Base-by-base conservation (phyloP, 2,797 vertebrate species). In the Enteromius viviparus region DNA sequence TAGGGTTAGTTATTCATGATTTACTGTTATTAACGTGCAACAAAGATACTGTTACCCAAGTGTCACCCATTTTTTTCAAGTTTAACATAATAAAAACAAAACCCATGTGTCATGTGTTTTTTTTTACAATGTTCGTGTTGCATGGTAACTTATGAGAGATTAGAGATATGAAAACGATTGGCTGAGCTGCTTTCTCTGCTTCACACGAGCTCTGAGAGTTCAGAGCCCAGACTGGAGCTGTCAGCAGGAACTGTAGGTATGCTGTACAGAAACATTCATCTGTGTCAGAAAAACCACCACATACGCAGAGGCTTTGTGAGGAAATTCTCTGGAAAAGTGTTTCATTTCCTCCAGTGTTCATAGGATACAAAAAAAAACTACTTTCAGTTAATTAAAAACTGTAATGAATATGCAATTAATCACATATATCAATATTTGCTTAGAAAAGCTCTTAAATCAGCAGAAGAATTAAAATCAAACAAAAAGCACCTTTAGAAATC, bases 231-330 rank as follows among this genome's bases (percentile, higher is more conserved):
- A 23, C 65, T 15, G 26, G 34, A 71, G 47, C 76, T 45, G 55
- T 70, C 55, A 62, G 71, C 72, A 17, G 58, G 42, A 77, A 84
- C 34, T 37, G 26, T 26, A 65, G 65, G 65, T 84, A 81, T 55
- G 60, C 23, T 60, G 12, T 51, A 81, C 32, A 19, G 37, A 81
- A 72, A 74, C 51, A 80, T 51, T 62, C 12, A 53, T 71, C 49
- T 80, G 81, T 83, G 66, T 68, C 69, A 83, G 49, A 79, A 70
- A 66, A 80, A 76, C 49, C 69, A 55, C 11, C 51, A 77, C 75
- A 78, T 62, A 71, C 40, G 66, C 29, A 64, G 40, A 70, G 32
- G 8, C 65, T 68, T 47, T 70, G 53, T 77, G 17, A 70, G 23
- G 21, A 71, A 83, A 40, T 23, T 21, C 17, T 72, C 29, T 45